Conservation (phyloP, 2,113 vertebrate genomes). For the Corythornis cristatus region DNA sequence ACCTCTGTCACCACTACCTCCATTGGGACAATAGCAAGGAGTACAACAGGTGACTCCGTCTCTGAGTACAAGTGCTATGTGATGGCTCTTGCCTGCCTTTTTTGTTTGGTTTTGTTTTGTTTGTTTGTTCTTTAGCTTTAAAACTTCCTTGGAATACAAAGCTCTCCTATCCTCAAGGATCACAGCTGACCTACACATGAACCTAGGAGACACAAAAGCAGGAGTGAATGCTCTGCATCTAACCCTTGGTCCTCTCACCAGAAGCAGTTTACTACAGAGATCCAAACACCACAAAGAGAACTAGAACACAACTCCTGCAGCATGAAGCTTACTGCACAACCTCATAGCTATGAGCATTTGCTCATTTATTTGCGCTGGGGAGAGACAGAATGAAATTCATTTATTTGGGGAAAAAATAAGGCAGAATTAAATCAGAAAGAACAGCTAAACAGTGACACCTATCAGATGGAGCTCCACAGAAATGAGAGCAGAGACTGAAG, state of each 20-base stretch:
- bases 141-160: background rate
- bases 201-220: constrained; percentile 8
- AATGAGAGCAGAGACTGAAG: background rate
- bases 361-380: background rate
- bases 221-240: background rate
- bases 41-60: background rate
- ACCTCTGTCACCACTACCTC: background rate
- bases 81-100: background rate
- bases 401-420: too few species aligned
- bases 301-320: background rate
- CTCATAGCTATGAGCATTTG: background rate
- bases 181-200: background rate
- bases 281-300: background rate
- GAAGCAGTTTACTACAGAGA: background rate
- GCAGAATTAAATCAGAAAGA: background rate
- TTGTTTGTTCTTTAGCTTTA: background rate
- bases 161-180: background rate
- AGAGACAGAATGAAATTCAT: background rate
- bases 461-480: background rate
- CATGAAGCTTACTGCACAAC: background rate
- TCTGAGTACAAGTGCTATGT: background rate
- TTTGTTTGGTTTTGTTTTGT: background rate
- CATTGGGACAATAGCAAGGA: background rate
- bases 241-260: background rate
- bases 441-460: accelerated